A percentile compares a stretch with the other conserved stretches of the same genome.
phyloP scores from a whole-genome alignment of 1,140 invertebrate genomes.

The Maniola jurtina region DNA sequence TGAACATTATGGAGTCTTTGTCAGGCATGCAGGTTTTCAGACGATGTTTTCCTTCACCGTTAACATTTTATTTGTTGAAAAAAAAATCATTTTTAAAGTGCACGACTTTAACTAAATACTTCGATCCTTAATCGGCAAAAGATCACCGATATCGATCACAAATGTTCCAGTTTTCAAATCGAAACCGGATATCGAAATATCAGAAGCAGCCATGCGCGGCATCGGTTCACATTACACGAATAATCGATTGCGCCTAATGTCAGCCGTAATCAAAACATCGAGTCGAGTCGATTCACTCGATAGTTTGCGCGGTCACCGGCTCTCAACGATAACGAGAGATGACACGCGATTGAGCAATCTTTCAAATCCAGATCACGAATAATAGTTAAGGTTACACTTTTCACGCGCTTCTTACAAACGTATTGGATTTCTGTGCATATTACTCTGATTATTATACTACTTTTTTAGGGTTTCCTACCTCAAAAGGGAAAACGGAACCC shows the following conservation, averaged over 20 bases:
- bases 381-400: too few species aligned
- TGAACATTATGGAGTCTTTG: too few species aligned
- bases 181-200: slow-evolving; percentile 47
- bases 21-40: too few species aligned
- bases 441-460: too few species aligned
- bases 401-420: too few species aligned
- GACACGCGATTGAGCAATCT: slow-evolving; percentile 39
- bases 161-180: slow-evolving; percentile 41
- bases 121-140: background rate
- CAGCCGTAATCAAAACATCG: slow-evolving; percentile 73
- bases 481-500: too few species aligned
- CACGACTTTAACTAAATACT: background rate
- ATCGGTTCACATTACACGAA: slow-evolving; percentile 67
- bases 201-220: slow-evolving; percentile 50
- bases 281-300: slow-evolving; percentile 36
- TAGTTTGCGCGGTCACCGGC: slow-evolving; percentile 53
- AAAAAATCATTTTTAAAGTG: too few species aligned
- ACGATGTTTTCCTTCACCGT: too few species aligned
- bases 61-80: too few species aligned
- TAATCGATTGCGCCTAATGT: slow-evolving; percentile 76
- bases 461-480: too few species aligned
- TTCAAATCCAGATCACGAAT: background rate
- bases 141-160: slow-evolving; percentile 23
- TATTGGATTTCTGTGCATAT: too few species aligned
- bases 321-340: slow-evolving; percentile 62